These are phyloP conservation scores for Drosophila micromelanica DNA, from an alignment of 1,140 invertebrate species.

Conservation along the genomic window DNA sequence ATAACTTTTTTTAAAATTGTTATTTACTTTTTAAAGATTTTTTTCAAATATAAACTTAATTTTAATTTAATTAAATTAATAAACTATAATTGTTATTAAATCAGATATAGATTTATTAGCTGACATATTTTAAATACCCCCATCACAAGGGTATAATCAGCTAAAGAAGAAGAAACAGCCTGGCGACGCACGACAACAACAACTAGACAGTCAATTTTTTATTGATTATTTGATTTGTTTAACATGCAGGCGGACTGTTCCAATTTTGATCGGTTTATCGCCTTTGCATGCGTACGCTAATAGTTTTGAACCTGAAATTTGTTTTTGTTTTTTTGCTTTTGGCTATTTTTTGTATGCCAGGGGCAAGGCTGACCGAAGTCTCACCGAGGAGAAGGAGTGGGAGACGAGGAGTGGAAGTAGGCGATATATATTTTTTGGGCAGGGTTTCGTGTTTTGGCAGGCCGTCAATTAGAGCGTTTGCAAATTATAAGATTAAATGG, in stretches of 20 bases:
- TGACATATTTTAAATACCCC: background rate
- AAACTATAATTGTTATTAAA: background rate
- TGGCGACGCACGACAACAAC: slow-evolving; percentile 24
- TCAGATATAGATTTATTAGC: background rate
- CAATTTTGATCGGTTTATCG: slow-evolving; percentile 59
- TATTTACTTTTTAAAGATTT: background rate
- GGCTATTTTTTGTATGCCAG: slow-evolving; percentile 39
- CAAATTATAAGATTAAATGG: slow-evolving; percentile 33
- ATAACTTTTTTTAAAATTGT: too few species aligned
- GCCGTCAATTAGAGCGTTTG: slow-evolving; percentile 32
- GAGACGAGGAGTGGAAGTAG: background rate
- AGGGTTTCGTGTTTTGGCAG: slow-evolving; percentile 32
- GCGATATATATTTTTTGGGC: slow-evolving; percentile 19
- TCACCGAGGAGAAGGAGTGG: background rate
- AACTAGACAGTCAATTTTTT: slow-evolving; percentile 32
- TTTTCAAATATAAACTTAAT: too few species aligned
- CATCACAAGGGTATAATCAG: background rate
- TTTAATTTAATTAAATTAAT: too few species aligned
- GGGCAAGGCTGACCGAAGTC: slow-evolving; percentile 31
- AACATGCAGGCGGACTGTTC: slow-evolving; percentile 51
- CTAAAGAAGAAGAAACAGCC: background rate
- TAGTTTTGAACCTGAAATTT: slow-evolving; percentile 52
- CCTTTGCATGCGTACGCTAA: slow-evolving; percentile 52
- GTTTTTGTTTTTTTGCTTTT: slow-evolving; percentile 1
- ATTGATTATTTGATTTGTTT: slow-evolving; percentile 45